Percentiles rank a stretch among this genome's conserved stretches.
Conservation (phyloP, 2,113 vertebrate species). For the Todiramphus saurophagus region DNA sequence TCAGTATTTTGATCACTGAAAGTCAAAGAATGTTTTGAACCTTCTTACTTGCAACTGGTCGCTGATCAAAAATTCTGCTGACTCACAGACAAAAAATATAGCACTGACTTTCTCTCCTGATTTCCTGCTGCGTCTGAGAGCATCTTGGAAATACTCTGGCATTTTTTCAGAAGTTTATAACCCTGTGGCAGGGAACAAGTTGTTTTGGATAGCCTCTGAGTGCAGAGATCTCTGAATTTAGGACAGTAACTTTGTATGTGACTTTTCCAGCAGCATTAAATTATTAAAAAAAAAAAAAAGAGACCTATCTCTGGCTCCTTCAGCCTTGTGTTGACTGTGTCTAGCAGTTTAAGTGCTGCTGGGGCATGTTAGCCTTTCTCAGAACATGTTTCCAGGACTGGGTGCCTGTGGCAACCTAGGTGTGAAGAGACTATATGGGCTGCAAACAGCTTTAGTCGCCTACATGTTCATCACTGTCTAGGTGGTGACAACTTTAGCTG, state of each 20-base stretch:
- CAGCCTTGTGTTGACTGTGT: background rate
- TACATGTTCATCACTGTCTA: background rate
- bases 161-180: background rate
- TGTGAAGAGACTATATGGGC: conserved; percentile 2
- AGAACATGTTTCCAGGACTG: background rate
- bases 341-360: conserved; percentile 3
- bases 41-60: background rate
- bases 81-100: background rate
- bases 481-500: conserved; percentile 10
- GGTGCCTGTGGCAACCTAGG: background rate
- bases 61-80: background rate
- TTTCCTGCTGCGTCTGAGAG: background rate
- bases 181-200: background rate
- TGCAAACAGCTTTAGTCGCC: conserved; percentile 17
- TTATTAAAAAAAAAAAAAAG: background rate
- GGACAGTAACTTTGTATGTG: background rate
- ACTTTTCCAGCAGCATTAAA: background rate
- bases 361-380: background rate
- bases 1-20: background rate
- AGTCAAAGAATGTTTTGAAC: background rate
- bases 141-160: background rate
- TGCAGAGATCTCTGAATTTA: background rate
- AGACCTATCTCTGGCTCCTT: background rate
- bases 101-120: background rate
- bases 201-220: background rate